Conservation (phyloP, 2,888 invertebrate species). For the Yponomeuta malinellus region DNA sequence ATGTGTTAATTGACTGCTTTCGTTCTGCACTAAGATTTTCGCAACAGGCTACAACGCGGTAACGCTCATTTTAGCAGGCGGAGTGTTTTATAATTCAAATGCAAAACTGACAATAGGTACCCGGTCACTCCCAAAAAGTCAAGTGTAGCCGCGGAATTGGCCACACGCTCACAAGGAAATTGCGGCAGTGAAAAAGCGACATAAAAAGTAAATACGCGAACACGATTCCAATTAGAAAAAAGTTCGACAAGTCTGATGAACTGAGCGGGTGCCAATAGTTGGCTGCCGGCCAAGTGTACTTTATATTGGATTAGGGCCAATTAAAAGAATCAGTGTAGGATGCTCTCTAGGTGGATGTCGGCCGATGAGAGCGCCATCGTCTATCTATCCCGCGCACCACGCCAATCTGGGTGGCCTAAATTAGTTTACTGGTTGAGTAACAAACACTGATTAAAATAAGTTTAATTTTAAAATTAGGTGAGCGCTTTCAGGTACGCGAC, state of each 20-base stretch:
- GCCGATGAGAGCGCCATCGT: conserved; percentile 37
- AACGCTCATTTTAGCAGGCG: too few species aligned
- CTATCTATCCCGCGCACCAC: conserved; percentile 60
- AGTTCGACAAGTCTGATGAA: conserved; percentile 69
- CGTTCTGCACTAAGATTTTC: neutral
- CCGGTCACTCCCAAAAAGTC: too few species aligned
- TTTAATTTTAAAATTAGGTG: conserved; percentile 1
- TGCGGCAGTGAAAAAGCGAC: conserved; percentile 12
- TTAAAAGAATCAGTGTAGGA: conserved; percentile 62
- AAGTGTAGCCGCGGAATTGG: neutral
- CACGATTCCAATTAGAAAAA: conserved; percentile 58
- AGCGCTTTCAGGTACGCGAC: neutral
- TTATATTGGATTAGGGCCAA: conserved; percentile 74
- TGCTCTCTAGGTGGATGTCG: conserved; percentile 40
- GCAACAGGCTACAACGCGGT: neutral
- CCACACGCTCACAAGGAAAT: neutral
- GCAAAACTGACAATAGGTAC: too few species aligned
- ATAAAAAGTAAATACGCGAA: conserved; percentile 24
- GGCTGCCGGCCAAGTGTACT: conserved; percentile 66
- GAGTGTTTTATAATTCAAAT: too few species aligned
- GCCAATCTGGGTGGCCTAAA: conserved; percentile 56
- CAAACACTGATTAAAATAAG: neutral
- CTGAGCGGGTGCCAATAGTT: conserved; percentile 64
- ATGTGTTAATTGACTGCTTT: neutral
- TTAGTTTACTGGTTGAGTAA: conserved; percentile 38